Conservation (phyloP, 1,140 invertebrate species). For the Drosophila baimaii region DNA sequence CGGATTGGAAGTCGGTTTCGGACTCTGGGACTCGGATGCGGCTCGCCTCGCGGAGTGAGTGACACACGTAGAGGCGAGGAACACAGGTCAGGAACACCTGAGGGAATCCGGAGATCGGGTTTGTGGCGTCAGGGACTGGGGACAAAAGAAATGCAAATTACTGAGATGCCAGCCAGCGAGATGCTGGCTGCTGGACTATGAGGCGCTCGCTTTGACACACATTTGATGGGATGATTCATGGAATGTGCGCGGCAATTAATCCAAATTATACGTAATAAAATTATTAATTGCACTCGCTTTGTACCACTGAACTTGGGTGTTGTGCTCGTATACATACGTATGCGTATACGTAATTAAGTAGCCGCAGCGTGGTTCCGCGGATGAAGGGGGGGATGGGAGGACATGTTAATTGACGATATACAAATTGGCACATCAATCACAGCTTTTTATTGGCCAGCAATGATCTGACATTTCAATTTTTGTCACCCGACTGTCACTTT, state of each 20-base stretch:
- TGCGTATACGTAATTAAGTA: slow-evolving; percentile 36
- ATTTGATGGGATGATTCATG: slow-evolving; percentile 56
- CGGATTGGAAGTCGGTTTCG: slow-evolving; percentile 9
- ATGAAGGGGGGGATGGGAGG: not conserved
- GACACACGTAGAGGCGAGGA: slow-evolving; percentile 58
- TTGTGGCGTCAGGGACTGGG: slow-evolving; percentile 53
- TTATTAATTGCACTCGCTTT: slow-evolving; percentile 68
- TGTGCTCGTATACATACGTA: not conserved
- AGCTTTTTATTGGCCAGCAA: slow-evolving; percentile 36
- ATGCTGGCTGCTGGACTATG: slow-evolving; percentile 54
- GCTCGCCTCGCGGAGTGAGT: slow-evolving; percentile 69
- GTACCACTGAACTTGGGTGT: slow-evolving; percentile 76
- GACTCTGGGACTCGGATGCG: slow-evolving; percentile 40
- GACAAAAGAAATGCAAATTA: slow-evolving; percentile 68
- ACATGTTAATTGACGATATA: slow-evolving; percentile 46
- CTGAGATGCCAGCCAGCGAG: slow-evolving; percentile 11
- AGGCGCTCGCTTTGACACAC: slow-evolving; percentile 62
- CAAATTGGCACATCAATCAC: slow-evolving; percentile 60
- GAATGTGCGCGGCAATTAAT: slow-evolving; percentile 66
- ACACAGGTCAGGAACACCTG: slow-evolving; percentile 51
- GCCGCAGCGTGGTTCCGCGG: not conserved
- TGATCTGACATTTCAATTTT: slow-evolving; percentile 49
- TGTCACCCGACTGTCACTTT: slow-evolving; percentile 33
- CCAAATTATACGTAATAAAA: slow-evolving; percentile 66
- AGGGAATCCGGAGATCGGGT: slow-evolving; percentile 42